Base-by-base conservation (phyloP, 2,797 vertebrate genomes). In the Acanthiza pusilla region DNA sequence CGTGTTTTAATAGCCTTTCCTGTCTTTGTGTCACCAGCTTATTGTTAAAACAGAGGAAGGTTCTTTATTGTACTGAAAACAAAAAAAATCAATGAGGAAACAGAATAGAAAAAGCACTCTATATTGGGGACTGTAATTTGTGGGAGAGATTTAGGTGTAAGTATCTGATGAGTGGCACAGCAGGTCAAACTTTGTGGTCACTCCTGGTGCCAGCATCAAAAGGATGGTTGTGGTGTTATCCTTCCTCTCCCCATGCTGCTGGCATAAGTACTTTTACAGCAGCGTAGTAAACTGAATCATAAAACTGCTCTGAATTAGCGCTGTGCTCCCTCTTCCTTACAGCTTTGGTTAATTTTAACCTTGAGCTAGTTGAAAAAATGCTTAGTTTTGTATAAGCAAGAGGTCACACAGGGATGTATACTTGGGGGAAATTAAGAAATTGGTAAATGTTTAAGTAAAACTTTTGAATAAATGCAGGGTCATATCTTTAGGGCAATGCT, bases 21-120 rank as follows among this genome's bases (percentile, higher is more conserved):
- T 94, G 95, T 54, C 88, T 96, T 97, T 97, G 93, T 96, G 81
- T 92, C 79, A 72, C 65, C 26, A 48, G 29, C 7, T 90, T 86
- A 93, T 92, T 91, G 71, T 94, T 93, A 63, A 86, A 96, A 76
- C 73, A 90, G 89, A 70, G 66, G 54, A 88, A 51, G 60, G 89
- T 55, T 70, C 45, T 91, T 34, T 83, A 38, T 94, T 89, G 80
- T 57, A 53, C 27, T 18, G 11, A 70, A 25, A 19, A 68, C 34
- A 43, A 68, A 61, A 80, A 80, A 87, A 65, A 48, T 6, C 26
- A 47, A 3, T 22, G 40, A 89, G 43, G 53, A 75, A 74, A n/a
- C 51, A 77, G 51, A 84, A 51, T 16, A n/a, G 54, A 60, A 65
- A 27, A 5, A 83, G 3, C 10, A 8, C 23, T 94, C 12, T 18